Conservation (phyloP, 2,888 invertebrate species). For the Thecophora atra region DNA sequence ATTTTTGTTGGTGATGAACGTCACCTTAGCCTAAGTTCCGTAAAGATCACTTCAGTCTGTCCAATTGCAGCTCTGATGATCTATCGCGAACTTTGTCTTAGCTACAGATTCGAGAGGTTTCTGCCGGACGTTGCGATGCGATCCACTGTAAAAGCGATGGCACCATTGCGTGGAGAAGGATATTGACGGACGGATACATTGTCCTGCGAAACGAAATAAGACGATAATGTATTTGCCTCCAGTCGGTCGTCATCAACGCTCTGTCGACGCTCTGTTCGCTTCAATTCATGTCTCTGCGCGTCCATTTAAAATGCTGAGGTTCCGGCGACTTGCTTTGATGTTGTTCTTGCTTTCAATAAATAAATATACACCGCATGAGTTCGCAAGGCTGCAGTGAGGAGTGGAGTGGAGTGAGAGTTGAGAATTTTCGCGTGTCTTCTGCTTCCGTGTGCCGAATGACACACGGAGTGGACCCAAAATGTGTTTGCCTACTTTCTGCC, state of each 20-base stretch:
- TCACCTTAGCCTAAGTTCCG: too few relatives aligned
- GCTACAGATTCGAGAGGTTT: too few relatives aligned
- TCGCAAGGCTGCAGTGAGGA: neutral
- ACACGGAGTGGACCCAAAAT: slow-evolving; percentile 28
- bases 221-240: slow-evolving; percentile 39
- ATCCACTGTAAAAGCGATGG: slow-evolving; percentile 1
- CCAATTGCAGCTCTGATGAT: too few relatives aligned
- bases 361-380: slow-evolving; percentile 23
- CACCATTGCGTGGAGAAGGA: neutral
- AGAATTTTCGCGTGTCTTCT: slow-evolving; percentile 37
- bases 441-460: slow-evolving; percentile 19
- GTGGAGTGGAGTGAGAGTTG: neutral
- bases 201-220: slow-evolving; percentile 37
- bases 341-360: slow-evolving; percentile 3
- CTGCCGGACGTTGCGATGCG: too few relatives aligned
- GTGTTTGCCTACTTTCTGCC: slow-evolving; percentile 34
- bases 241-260: slow-evolving; percentile 28
- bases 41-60: too few relatives aligned
- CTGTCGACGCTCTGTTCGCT: slow-evolving; percentile 16
- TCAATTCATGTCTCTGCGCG: too few relatives aligned
- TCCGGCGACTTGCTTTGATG: neutral
- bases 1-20: too few relatives aligned
- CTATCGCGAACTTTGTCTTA: too few relatives aligned
- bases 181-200: neutral
- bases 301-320: slow-evolving; percentile 28